Base-by-base conservation (phyloP, 2,113 vertebrate species). In the Tangachromis dhanisi region DNA sequence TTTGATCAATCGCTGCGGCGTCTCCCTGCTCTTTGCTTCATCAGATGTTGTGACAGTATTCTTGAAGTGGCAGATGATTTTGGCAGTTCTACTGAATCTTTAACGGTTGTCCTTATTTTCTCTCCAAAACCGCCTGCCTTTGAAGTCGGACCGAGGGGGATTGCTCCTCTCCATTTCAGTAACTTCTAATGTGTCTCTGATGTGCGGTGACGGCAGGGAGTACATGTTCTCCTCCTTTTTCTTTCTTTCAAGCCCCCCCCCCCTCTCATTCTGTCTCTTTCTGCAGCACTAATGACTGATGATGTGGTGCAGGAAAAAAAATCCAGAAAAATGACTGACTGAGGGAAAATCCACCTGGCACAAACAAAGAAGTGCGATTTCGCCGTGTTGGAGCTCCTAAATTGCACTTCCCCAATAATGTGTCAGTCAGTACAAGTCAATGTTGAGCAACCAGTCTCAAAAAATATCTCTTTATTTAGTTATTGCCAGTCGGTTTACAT, bases 91-190 rank as follows among this genome's bases (percentile, higher is more conserved):
- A 88, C 90, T 93, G 91, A 95, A 93, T 95, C 92, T 95, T 94
- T 92, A 86, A 93, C 87, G 57, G 66, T 84, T 90, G 93, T 93
- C 89, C 91, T 91, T 93, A 91, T 95, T 95, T 90, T 85, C 83
- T 86, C 89, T 88, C 82, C 73, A 88, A 84, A 91, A 78, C 73
- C 35, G 31, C 8, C 81, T 33, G 59, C 61, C 85, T 96, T 96
- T 96, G 95, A 96, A 93, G 94, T 94, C 33, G 73, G 87, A 90
- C 90, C 84, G 93, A 93, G 93, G 95, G 93, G 93, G 94, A 93
- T 94, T 92, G 90, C 93, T 90, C 83, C 88, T 42, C 84, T 93
- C 81, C 86, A 33, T 92, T 88, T 92, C 90, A 80, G 80, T 81
- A 89, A 85, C 92, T 95, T 90, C 91, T 94, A 93, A 94, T 94